These are phyloP conservation scores for Rotaria sp. DNA, from an alignment of 2,888 invertebrate species.

Conservation along the genomic window DNA sequence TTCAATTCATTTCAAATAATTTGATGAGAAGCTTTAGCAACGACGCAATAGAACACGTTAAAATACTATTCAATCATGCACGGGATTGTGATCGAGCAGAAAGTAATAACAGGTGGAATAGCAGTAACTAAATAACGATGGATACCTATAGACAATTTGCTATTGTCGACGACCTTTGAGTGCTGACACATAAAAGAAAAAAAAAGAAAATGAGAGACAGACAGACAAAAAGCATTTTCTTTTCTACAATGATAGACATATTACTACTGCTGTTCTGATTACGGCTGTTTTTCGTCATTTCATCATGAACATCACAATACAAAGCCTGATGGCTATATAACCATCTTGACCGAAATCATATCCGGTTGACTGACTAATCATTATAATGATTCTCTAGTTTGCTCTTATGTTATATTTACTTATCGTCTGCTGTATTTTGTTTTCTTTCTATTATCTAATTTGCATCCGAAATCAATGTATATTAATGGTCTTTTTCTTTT, in stretches of 20 bases:
- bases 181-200: background rate
- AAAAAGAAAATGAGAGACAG: background rate
- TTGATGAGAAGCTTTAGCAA: constrained; percentile 19
- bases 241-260: background rate
- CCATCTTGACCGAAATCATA: background rate
- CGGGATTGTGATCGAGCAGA: background rate
- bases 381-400: background rate
- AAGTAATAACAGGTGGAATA: background rate
- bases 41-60: background rate
- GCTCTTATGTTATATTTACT: background rate
- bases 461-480: background rate
- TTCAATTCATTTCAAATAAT: background rate
- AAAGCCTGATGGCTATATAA: background rate
- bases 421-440: background rate
- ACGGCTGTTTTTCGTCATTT: background rate
- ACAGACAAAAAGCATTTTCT: background rate
- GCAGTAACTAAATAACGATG: background rate
- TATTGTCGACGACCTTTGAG: background rate
- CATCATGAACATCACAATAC: background rate
- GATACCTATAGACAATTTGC: background rate
- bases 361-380: background rate
- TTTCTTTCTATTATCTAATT: constrained; percentile 5
- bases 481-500: too few species aligned
- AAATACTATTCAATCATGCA: constrained; percentile 20
- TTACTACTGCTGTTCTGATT: background rate